These are phyloP conservation scores for Poeciliopsis turneri DNA, from an alignment of 2,797 vertebrate genomes.

Conservation along the genomic window DNA sequence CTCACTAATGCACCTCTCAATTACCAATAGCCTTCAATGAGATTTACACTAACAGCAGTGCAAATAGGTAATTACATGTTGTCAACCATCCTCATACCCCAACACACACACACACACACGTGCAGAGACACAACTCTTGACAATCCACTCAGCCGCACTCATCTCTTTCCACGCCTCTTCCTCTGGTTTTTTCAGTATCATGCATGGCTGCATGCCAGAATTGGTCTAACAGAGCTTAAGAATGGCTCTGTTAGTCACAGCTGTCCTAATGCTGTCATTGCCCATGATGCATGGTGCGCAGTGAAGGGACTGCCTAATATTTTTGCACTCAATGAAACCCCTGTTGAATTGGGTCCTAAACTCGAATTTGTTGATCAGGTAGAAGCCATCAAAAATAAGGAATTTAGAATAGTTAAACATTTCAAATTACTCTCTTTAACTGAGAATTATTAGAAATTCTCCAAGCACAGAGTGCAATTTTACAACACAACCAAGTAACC, in stretches of 20 bases:
- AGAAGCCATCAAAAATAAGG: slow-evolving; percentile 19
- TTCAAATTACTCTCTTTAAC: not conserved
- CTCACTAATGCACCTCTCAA: slow-evolving; percentile 75
- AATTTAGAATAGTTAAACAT: not conserved
- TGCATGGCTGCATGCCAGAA: slow-evolving; percentile 64
- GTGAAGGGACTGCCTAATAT: not conserved
- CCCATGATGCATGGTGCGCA: slow-evolving; percentile 8
- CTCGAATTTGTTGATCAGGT: slow-evolving; percentile 6
- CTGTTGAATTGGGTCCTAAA: slow-evolving; percentile 29
- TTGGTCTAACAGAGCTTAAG: slow-evolving; percentile 63
- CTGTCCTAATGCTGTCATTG: slow-evolving; percentile 70
- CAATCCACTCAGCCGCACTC: slow-evolving; percentile 72
- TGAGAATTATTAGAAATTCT: slow-evolving; percentile 9
- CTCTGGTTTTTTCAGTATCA: slow-evolving; percentile 57
- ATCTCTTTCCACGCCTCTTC: slow-evolving; percentile 34
- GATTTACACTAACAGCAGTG: slow-evolving; percentile 72
- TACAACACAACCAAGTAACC: too few species aligned
- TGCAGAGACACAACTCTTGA: slow-evolving; percentile 51
- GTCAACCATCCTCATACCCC: slow-evolving; percentile 39
- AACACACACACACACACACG: not conserved
- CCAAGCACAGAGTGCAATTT: too few species aligned
- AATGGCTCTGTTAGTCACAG: slow-evolving; percentile 71
- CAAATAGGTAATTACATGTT: slow-evolving; percentile 82
- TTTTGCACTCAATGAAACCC: not conserved
- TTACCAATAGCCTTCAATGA: slow-evolving; percentile 65